Base-by-base conservation (phyloP, 2,113 vertebrate genomes). In the Electrona antarctica region DNA sequence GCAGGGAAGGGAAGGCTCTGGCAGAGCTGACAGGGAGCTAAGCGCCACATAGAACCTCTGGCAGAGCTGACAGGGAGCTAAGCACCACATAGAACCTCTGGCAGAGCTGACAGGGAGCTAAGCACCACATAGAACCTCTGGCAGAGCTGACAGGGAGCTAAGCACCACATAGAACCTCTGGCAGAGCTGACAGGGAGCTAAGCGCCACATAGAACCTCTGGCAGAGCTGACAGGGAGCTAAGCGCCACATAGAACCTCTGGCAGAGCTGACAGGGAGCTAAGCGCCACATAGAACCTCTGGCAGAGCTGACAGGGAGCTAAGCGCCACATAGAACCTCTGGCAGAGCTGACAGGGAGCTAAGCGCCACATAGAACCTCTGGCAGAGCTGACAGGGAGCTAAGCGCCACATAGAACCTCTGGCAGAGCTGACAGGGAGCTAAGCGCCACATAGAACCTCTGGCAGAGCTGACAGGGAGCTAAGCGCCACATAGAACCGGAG, bases 1-100 rank as follows among this genome's bases (percentile, higher is more conserved):
- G 45, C 29, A 70, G 55, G 75, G 79, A 78, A 67, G 71, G 65
- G 58, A 79, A 54, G 33, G 56, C 68, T 67, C 73, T 71, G 4
- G 62, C 69, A 65, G 54, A 51, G 56, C 13, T 78, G 80, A 68
- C 67, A 60, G 58, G 60, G 74, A 47, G 56, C 6, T 51, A 65
- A 54, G n/a, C 8, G n/a, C 13, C 6, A 11, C 52, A 6, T 6
- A 13, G 52, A 10, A 76, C 1, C 10, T n/a, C n/a, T n/a, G n/a
- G n/a, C n/a, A n/a, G n/a, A n/a, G n/a, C n/a, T n/a, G n/a, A n/a
- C n/a, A n/a, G n/a, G n/a, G n/a, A n/a, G n/a, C n/a, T n/a, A n/a
- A n/a, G n/a, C n/a, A n/a, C 13, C 6, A 11, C 52, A 6, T 6
- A 13, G 52, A 10, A 76, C 1, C 10, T n/a, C n/a, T n/a, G n/a